Evolutionary conservation across 2,113 vertebrate genomes (phyloP), one percentile per base, ranked within the genome.

Genomic region (Sinocyclocheilus anshuiensis): DNA sequence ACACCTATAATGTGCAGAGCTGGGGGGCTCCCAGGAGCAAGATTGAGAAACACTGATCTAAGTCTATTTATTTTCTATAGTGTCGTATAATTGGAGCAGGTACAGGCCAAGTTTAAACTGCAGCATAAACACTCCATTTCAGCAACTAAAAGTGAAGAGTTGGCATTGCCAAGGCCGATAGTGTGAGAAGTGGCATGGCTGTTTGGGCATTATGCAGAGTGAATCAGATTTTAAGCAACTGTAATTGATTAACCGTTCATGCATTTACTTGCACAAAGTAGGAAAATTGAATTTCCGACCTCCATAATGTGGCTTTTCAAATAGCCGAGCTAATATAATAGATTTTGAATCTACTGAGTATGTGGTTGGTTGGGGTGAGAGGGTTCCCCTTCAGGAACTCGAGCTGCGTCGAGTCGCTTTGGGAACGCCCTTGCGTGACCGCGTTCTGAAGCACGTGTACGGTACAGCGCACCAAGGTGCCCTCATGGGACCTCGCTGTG

Each of bases 181-280:
- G 26, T 36, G 4, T 74, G 42, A 75, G 59, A 77, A 48, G 63
- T 24, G 42, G 65, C 20, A 77, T 13, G 71, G 65, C 42, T 33
- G 59, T 59, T 74, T 50, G 45, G 24, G 7, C 77, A 85, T 48
- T 87, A 77, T 74, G 76, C 24, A 80, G 57, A 87, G 77, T 20
- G 2, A 59, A 82, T 86, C 77, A 76, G 72, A 86, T 77, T 59
- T 79, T 67, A 75, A 86, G 78, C 50, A 83, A 50, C 85, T 78
- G 48, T 88, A 86, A 81, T 83, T 87, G 75, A 88, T 89, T 79
- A 81, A 88, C 78, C 57, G 16, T 57, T 81, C 86, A 86, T 81
- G 84, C 69, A 59, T 79, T 85, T 76, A 89, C 81, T 26, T 48
- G 26, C 82, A 74, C 81, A 85, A 85, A 86, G 89, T 45, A 59